Evolutionary conservation across 2,113 vertebrate species (phyloP).

Genomic region (Leptobrachium leishanense): DNA sequence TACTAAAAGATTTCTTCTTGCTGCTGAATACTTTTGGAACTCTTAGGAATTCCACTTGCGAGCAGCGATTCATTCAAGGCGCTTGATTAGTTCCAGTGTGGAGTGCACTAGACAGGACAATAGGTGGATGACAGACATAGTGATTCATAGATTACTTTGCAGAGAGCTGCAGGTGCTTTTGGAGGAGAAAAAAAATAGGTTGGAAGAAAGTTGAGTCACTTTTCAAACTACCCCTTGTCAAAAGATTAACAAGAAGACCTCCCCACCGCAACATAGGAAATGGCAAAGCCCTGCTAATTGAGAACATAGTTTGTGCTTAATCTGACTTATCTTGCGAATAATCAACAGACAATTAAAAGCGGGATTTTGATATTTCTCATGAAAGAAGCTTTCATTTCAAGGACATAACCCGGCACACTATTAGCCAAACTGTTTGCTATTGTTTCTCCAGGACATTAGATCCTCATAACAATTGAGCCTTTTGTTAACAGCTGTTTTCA

Average conservation of each 20-base stretch:
- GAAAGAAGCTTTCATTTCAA: not conserved
- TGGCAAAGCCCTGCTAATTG: slow-evolving; percentile 25
- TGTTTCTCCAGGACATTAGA: not conserved
- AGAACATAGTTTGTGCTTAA: slow-evolving; percentile 19
- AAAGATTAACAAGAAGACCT: slow-evolving; percentile 56
- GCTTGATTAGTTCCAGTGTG: slow-evolving; percentile 67
- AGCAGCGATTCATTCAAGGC: slow-evolving; percentile 63
- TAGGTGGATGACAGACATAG: slow-evolving; percentile 72
- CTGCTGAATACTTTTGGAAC: slow-evolving; percentile 64
- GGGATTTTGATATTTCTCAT: not conserved
- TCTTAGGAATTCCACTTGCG: slow-evolving; percentile 66
- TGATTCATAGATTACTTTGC: slow-evolving; percentile 78
- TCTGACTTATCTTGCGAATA: slow-evolving; percentile 10
- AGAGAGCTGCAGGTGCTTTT: slow-evolving; percentile 79
- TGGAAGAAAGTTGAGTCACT: slow-evolving; percentile 55
- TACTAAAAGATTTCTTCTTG: slow-evolving; percentile 58
- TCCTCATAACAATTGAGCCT: not conserved
- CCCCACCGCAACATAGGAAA: not conserved
- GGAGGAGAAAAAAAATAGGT: slow-evolving; percentile 59
- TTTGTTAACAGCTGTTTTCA: too few species aligned
- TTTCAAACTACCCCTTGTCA: slow-evolving; percentile 58
- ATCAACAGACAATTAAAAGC: slow-evolving; percentile 15
- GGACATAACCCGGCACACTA: not conserved
- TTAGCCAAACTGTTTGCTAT: too few species aligned
- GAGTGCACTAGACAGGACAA: slow-evolving; percentile 78